Percentiles rank a stretch among this genome's conserved stretches.
Evolutionary conservation across 2,888 invertebrate species (phyloP).

Genomic region (Andrena haemorrhoa): DNA sequence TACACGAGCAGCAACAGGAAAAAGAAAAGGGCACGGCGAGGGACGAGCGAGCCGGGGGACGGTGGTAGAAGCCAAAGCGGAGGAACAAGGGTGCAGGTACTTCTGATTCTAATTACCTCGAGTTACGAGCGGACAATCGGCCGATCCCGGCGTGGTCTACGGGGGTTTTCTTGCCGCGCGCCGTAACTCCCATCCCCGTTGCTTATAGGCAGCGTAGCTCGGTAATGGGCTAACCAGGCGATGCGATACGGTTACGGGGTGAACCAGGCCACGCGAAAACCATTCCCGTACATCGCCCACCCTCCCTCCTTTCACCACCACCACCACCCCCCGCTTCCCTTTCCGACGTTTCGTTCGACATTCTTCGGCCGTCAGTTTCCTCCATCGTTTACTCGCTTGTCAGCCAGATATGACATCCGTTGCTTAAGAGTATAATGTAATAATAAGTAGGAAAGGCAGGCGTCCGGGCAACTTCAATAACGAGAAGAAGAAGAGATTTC

Average conservation of each 20-base stretch:
- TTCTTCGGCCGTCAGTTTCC: background rate
- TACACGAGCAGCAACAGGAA: conserved; percentile 58
- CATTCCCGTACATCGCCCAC: background rate
- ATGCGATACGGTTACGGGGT: conserved; percentile 59
- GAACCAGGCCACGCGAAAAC: conserved; percentile 24
- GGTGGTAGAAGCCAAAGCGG: conserved; percentile 41
- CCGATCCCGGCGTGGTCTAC: conserved; percentile 61
- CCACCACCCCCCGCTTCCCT: background rate
- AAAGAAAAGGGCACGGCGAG: conserved; percentile 36
- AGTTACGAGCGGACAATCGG: conserved; percentile 72
- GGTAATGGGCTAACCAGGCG: conserved; percentile 54
- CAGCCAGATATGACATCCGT: background rate
- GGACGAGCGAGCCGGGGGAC: conserved; percentile 40
- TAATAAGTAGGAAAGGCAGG: conserved; percentile 2
- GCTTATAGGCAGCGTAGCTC: conserved; percentile 65
- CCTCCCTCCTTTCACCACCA: no score
- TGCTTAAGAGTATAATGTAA: background rate
- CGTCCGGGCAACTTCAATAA: background rate
- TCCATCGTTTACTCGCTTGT: background rate
- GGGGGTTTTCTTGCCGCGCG: conserved; percentile 60
- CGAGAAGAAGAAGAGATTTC: background rate
- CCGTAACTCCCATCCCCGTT: conserved; percentile 63
- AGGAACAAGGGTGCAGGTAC: conserved; percentile 63
- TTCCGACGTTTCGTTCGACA: background rate
- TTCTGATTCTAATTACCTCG: conserved; percentile 77